Evolutionary conservation across 2,113 vertebrate genomes (phyloP), one percentile per base, ranked within the genome.

Genomic region (Eleginops maclovinus): DNA sequence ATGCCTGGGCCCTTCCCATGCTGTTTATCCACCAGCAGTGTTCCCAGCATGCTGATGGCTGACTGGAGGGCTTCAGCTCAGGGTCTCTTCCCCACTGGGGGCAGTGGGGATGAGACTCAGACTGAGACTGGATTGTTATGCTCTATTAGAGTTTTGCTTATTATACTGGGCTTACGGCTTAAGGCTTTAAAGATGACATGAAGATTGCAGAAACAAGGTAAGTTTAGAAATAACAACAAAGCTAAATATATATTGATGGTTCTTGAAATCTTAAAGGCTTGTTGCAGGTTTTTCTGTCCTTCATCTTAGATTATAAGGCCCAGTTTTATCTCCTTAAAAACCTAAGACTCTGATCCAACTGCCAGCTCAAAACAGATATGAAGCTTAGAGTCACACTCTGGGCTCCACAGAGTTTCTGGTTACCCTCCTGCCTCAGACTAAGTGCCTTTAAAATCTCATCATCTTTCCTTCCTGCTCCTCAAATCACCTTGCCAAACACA

Each of bases 11-110:
- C 71, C 40, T 67, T 15, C 68, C 66, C 43, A 53, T 66, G 73
- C 74, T 87, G 68, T 77, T 72, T 56, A 67, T 70, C 70, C 69
- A 60, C 22, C 68, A 15, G 71, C 53, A 41, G 16, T 70, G 81
- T 71, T 55, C 61, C 43, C 66, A 46, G 75, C 79, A 73, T 81
- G 68, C 44, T 84, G 59, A 75, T 78, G 62, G 56, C 31, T 49
- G 50, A 68, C 60, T 59, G 67, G 17, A 59, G 66, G 65, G 76
- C 63, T 69, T 68, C 72, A 70, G 2, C 65, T 68, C 40, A 28
- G 8, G 21, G 44, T 78, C 26, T 83, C 62, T 73, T 75, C 24
- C 0, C 36, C 51, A 68, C 77, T 6, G 4, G 47, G 58, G 60
- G 43, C 62, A 47, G 28, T n/a, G 21, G 0, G 40, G 41, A 44